Base-by-base conservation (phyloP, 2,888 invertebrate species). In the Idaea dimidiata region DNA sequence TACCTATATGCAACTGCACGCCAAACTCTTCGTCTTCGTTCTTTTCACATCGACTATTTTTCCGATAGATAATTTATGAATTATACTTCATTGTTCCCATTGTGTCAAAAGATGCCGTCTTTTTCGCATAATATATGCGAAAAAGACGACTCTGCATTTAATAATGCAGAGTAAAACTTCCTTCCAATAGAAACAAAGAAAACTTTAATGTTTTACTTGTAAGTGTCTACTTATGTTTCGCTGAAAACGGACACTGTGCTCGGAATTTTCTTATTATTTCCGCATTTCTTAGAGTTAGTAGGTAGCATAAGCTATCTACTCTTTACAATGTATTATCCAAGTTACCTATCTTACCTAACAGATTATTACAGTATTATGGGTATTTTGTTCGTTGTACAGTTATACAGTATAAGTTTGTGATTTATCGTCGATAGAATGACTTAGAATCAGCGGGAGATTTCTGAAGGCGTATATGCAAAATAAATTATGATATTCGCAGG, bases 401-500 rank as follows among this genome's bases (percentile, higher is more conserved):
- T 14, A 43, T 43, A 43, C 3, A 43, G 7, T 61, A 66, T 62
- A 66, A 68, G 66, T 69, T 62, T 63, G 62, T 72, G 74, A 76
- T 76, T 76, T 72, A 77, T 72, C 68, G 71, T 61, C 57, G 66
- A 68, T 72, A 69, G 70, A 70, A 64, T 66, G 62, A 64, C 65
- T 70, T 65, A 59, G 63, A 71, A 67, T 69, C 72, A 62, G 71
- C 68, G 69, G 67, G 66, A 66, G 63, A 72, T 72, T 72, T 75
- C 73, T 69, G 62, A 72, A 73, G 72, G 71, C 71, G 66, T 76
- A 77, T 74, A 77, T 74, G 73, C 74, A 71, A 71, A 75, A 73
- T 75, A 78, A 74, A 78, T 80, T 74, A 79, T 71, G 69, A 74
- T 73, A 69, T 72, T 76, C 66, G 68, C 75, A 72, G 67, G 72